These are phyloP conservation scores for Diarsia dahlii DNA, from an alignment of 2,888 invertebrate genomes.

Conservation along the genomic window DNA sequence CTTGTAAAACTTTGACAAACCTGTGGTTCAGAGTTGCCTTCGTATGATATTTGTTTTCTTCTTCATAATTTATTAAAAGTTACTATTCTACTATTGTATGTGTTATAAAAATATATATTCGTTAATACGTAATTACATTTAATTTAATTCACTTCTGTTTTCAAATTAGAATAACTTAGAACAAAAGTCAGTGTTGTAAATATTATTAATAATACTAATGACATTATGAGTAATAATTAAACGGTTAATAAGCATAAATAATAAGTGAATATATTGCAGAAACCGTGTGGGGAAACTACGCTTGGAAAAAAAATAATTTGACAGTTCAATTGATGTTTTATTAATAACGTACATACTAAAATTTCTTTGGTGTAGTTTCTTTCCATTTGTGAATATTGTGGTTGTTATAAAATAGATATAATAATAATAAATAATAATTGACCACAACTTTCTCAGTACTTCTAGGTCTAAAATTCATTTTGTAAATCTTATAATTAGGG, in stretches of 20 bases:
- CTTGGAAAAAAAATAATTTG: slow-evolving; percentile 87
- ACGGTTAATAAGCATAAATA: slow-evolving; percentile 62
- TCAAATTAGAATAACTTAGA: slow-evolving; percentile 59
- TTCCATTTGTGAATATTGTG: slow-evolving; percentile 80
- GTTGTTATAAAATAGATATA: slow-evolving; percentile 73
- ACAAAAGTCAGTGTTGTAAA: slow-evolving; percentile 79
- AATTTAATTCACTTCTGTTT: slow-evolving; percentile 52
- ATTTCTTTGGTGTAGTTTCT: slow-evolving; percentile 88
- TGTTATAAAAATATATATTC: slow-evolving; percentile 32
- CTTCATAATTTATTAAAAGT: slow-evolving; percentile 33
- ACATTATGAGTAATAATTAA: slow-evolving; percentile 67
- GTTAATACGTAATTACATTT: slow-evolving; percentile 33
- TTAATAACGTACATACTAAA: slow-evolving; percentile 79
- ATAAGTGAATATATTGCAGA: slow-evolving; percentile 79
- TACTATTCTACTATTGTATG: slow-evolving; percentile 37
- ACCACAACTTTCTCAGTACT: slow-evolving; percentile 63
- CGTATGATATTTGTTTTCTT: slow-evolving; percentile 36
- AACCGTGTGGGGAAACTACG: slow-evolving; percentile 91
- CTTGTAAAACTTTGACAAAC: slow-evolving; percentile 35
- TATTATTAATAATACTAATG: slow-evolving; percentile 75
- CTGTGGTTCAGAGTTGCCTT: slow-evolving; percentile 41
- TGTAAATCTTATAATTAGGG: slow-evolving; percentile 57
- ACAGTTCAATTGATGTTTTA: slow-evolving; percentile 84
- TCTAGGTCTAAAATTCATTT: slow-evolving; percentile 62
- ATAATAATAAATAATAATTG: slow-evolving; percentile 57